Conservation (phyloP, 2,113 vertebrate species). For the Camarhynchus parvulus region DNA sequence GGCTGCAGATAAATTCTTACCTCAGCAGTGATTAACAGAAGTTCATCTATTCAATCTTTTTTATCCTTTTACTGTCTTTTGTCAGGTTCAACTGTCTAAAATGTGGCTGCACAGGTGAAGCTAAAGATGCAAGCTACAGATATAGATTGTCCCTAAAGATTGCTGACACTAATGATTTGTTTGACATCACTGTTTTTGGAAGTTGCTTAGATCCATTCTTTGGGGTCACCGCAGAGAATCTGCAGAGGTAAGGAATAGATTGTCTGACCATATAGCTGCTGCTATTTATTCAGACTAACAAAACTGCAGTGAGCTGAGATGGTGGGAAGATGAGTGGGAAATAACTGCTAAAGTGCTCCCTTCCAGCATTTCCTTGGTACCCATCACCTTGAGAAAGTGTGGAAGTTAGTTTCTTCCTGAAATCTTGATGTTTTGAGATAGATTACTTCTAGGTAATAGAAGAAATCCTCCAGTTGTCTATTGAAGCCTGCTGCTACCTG, state of each 20-base stretch:
- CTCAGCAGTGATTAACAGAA: not conserved
- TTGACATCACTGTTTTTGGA: conserved; percentile 80
- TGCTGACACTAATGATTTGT: conserved; percentile 69
- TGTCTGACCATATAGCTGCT: not conserved
- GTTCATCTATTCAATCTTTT: not conserved
- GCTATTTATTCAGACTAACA: not conserved
- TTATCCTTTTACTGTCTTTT: not conserved
- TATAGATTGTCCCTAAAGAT: conserved; percentile 79
- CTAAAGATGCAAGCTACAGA: conserved; percentile 72
- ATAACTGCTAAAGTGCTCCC: not conserved
- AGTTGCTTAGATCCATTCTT: conserved; percentile 82
- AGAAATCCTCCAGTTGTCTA: not conserved
- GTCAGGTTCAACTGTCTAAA: conserved; percentile 77
- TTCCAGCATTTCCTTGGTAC: not conserved
- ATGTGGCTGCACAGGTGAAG: conserved; percentile 68
- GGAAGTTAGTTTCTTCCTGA: not conserved
- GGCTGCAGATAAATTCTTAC: not conserved
- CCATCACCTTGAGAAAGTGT: not conserved
- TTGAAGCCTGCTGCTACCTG: not conserved
- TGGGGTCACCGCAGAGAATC: conserved; percentile 74
- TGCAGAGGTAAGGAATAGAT: conserved; percentile 74
- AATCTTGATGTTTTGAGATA: not conserved
- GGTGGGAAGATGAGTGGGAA: not conserved
- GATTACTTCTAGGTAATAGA: not conserved
- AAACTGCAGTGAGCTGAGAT: not conserved